These are phyloP conservation scores for Eclectus roratus DNA, from an alignment of 2,113 vertebrate species.

Conservation along the genomic window DNA sequence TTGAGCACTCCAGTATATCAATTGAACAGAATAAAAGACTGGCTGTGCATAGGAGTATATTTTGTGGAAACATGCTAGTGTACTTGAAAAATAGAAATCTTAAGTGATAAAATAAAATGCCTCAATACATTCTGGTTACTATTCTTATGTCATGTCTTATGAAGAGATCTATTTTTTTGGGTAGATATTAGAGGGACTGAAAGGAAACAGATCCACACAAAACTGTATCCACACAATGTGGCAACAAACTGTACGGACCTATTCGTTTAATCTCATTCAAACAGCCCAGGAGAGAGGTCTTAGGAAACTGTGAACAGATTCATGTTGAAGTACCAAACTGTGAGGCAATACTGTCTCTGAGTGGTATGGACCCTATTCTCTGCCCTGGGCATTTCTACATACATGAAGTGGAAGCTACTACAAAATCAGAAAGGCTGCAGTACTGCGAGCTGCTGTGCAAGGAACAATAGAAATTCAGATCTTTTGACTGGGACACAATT, in stretches of 20 bases:
- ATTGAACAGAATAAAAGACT: neutral
- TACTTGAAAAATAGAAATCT: neutral
- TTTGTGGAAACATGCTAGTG: neutral
- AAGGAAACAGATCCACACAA: neutral
- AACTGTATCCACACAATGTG: neutral
- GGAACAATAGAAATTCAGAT: neutral
- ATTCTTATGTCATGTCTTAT: neutral
- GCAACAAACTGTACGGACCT: neutral
- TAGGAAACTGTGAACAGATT: neutral
- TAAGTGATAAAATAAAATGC: neutral
- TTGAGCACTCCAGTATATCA: neutral
- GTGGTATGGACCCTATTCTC: fast-evolving
- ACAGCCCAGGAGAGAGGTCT: neutral
- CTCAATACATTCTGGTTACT: neutral
- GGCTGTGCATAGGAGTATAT: neutral
- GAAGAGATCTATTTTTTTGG: neutral
- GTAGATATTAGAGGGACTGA: neutral
- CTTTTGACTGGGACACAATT: neutral
- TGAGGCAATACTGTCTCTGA: neutral
- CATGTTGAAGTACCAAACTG: fast-evolving
- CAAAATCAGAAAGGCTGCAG: neutral
- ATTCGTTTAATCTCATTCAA: neutral
- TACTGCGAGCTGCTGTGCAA: neutral
- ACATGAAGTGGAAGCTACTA: neutral
- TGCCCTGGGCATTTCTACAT: neutral